These are phyloP conservation scores for Piprites chloris DNA, from an alignment of 2,113 vertebrate species.

Conservation along the genomic window DNA sequence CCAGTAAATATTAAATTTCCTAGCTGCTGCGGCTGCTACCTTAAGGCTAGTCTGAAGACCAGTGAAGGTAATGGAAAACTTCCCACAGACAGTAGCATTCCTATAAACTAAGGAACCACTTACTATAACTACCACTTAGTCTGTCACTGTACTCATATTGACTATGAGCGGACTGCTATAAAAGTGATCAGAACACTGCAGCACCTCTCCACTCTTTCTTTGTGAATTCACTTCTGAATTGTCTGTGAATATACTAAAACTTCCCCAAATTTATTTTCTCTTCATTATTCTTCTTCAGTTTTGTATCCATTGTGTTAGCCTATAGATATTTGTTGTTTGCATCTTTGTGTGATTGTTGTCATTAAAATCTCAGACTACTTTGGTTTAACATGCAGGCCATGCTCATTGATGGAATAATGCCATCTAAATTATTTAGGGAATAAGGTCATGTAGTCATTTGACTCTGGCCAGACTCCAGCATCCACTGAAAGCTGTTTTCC, in stretches of 20 bases:
- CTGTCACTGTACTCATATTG: background rate
- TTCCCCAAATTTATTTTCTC: background rate
- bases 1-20: background rate
- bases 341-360: background rate
- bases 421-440: background rate
- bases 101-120: background rate
- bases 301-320: background rate
- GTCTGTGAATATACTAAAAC: background rate
- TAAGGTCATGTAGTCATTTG: too few relatives aligned
- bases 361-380: background rate
- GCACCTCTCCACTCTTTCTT: background rate
- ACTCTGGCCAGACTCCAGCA: too few relatives aligned
- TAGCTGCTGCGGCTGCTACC: background rate
- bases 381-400: background rate
- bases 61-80: background rate
- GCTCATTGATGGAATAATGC: background rate
- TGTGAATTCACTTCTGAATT: background rate
- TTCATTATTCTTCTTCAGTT: background rate
- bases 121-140: background rate
- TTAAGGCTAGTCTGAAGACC: background rate
- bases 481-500: too few relatives aligned
- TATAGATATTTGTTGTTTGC: background rate
- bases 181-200: background rate
- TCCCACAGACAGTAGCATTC: background rate
- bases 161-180: background rate